Base-by-base conservation (phyloP, 2,888 invertebrate genomes). In the Drosophila lutescens region DNA sequence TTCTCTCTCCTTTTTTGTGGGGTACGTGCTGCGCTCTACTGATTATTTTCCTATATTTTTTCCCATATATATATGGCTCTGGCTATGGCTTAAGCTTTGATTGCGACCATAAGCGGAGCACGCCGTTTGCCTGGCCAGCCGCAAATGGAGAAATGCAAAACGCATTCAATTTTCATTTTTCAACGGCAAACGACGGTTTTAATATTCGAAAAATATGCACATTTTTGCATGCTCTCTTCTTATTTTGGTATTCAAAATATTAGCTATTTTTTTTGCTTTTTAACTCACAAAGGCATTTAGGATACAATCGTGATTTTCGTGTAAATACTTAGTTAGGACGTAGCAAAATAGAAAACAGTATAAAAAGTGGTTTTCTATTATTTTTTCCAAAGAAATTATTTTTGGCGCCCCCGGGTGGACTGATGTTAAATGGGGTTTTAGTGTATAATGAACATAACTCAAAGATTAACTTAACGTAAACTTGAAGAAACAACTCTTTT, bases 161-260 rank as follows among this genome's bases (percentile, higher is more conserved):
- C 46, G 50, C 43, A 72, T 72, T 74, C 65, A 59, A 80, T 71
- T 76, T 79, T 67, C 58, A 79, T 67, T 76, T 68, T 61, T 50
- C 38, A 70, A 71, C 78, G 81, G 79, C 82, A 68, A 80, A 72
- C 80, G 79, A 78, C 70, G 70, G 76, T 79, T 76, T 79, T 70
- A 53, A 26, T 63, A 38, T 46, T 17, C 23, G 44, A 40, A 65
- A 60, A 17, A 49, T 43, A 49, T 26, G 15, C 20, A 32, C 32
- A 20, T 43, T 40, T 41, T 7, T 40, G 2, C 13, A 32, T 15
- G 17, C 17, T 1, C 15, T n/a, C 9, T 30, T 53, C 20, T 40
- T 4, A n/a, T 32, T 40, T n/a, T n/a, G n/a, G n/a, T n/a, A n/a
- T n/a, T n/a, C n/a, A n/a, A n/a, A n/a, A n/a, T n/a, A n/a, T n/a